phyloP scores from a whole-genome alignment of 1,140 invertebrate species.

The Drosophila burlai region DNA sequence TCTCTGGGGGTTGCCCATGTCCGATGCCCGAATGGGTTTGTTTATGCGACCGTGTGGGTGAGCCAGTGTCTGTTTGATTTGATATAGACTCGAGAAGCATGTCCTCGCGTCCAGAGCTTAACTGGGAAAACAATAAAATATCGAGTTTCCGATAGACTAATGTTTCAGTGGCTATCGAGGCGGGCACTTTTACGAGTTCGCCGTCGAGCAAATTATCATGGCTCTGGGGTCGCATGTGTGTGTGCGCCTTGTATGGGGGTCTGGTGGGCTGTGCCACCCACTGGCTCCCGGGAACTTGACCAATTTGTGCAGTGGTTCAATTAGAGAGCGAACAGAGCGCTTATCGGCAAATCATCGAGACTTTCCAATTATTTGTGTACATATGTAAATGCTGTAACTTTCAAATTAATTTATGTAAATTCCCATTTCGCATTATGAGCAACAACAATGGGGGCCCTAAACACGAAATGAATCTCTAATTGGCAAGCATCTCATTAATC shows the following conservation, averaged over 20 bases:
- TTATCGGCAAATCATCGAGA: slow-evolving; percentile 69
- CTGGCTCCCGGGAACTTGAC: slow-evolving; percentile 19
- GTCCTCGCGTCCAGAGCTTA: slow-evolving; percentile 56
- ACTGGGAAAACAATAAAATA: slow-evolving; percentile 61
- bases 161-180: slow-evolving; percentile 51
- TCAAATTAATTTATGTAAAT: slow-evolving; percentile 79
- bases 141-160: slow-evolving; percentile 60
- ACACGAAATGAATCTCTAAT: slow-evolving; percentile 64
- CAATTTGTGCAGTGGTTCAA: slow-evolving; percentile 54
- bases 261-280: neutral
- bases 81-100: slow-evolving; percentile 55
- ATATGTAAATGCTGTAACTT: slow-evolving; percentile 60
- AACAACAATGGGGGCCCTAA: slow-evolving; percentile 32
- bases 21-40: slow-evolving; percentile 44
- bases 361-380: slow-evolving; percentile 70
- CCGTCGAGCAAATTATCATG: slow-evolving; percentile 36
- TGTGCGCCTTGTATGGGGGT: slow-evolving; percentile 16
- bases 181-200: slow-evolving; percentile 60
- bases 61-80: slow-evolving; percentile 57
- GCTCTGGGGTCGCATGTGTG: slow-evolving; percentile 7
- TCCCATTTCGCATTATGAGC: slow-evolving; percentile 54
- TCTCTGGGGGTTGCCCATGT: slow-evolving; percentile 34
- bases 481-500: slow-evolving; percentile 79
- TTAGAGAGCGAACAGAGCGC: slow-evolving; percentile 31
- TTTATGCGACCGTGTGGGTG: slow-evolving; percentile 16